Percentiles rank a stretch among this genome's conserved stretches.
Evolutionary conservation across 2,797 vertebrate genomes (phyloP).

Genomic region (Phoebastria nigripes): DNA sequence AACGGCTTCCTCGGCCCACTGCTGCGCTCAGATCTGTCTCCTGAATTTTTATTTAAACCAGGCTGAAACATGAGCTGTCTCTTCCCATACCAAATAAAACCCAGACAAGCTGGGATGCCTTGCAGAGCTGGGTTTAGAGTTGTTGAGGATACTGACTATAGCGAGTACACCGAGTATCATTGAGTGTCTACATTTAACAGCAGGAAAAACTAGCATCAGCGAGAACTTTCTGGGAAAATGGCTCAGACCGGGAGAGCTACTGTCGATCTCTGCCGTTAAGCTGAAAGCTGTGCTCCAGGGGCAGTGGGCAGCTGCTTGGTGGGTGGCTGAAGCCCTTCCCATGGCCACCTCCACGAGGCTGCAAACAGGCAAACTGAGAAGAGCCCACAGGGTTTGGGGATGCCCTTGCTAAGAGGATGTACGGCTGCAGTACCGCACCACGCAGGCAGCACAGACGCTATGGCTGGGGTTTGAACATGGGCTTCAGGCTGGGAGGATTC

Average conservation of each 20-base stretch:
- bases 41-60: not conserved
- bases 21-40: not conserved
- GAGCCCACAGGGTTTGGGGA: fast-evolving
- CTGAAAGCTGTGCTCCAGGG: not conserved
- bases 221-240: not conserved
- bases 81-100: not conserved
- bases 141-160: not conserved
- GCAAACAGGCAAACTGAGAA: not conserved
- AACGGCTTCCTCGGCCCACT: not conserved
- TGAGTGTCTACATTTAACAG: not conserved
- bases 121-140: not conserved
- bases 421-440: fast-evolving
- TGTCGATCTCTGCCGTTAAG: fast-evolving
- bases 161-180: fast-evolving
- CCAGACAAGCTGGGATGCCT: not conserved
- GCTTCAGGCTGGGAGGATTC: not conserved
- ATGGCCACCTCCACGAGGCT: fast-evolving
- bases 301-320: no score
- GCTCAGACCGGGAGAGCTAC: not conserved
- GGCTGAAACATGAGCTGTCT: not conserved
- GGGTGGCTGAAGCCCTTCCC: not conserved
- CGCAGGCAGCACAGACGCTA: fast-evolving
- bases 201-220: not conserved
- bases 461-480: fast-evolving
- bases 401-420: no score